Evolutionary conservation across 2,113 vertebrate genomes (phyloP).

Genomic region (Cavia porcellus): DNA sequence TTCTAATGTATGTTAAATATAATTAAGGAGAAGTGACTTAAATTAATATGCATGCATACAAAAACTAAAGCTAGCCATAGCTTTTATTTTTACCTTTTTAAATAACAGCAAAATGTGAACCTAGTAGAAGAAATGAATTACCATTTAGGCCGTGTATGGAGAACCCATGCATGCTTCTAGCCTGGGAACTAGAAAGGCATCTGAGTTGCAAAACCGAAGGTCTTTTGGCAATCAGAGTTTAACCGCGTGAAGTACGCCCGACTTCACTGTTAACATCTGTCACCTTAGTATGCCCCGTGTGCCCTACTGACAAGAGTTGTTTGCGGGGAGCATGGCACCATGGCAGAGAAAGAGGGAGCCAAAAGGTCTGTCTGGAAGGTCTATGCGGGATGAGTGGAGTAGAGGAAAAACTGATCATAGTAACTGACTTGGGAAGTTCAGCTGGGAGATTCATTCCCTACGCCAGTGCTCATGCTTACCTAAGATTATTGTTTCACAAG

Average conservation of each 20-base stretch:
- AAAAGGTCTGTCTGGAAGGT: neutral
- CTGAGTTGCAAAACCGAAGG: slow-evolving; percentile 26
- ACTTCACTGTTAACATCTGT: neutral
- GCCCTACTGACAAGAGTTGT: neutral
- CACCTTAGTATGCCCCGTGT: neutral
- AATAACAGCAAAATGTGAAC: slow-evolving; percentile 60
- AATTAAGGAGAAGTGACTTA: slow-evolving; percentile 77
- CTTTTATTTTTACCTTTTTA: slow-evolving; percentile 74
- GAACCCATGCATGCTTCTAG: neutral
- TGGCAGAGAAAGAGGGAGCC: neutral
- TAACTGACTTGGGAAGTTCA: slow-evolving; percentile 24
- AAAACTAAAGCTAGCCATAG: slow-evolving; percentile 71
- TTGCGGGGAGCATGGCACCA: neutral
- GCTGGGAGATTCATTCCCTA: slow-evolving; percentile 13
- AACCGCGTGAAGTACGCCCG: neutral
- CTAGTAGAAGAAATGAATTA: slow-evolving; percentile 57
- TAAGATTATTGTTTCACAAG: neutral
- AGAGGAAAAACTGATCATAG: slow-evolving; percentile 17
- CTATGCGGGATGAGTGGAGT: neutral
- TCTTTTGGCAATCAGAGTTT: neutral
- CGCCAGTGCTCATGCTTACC: neutral
- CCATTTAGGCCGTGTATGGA: neutral
- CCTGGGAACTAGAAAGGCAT: neutral
- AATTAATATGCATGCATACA: slow-evolving; percentile 70
- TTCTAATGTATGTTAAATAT: slow-evolving; percentile 79